Percentiles rank a stretch among this genome's conserved stretches.
Evolutionary conservation across 2,113 vertebrate genomes (phyloP).

Genomic region (Nycticorax nycticorax): DNA sequence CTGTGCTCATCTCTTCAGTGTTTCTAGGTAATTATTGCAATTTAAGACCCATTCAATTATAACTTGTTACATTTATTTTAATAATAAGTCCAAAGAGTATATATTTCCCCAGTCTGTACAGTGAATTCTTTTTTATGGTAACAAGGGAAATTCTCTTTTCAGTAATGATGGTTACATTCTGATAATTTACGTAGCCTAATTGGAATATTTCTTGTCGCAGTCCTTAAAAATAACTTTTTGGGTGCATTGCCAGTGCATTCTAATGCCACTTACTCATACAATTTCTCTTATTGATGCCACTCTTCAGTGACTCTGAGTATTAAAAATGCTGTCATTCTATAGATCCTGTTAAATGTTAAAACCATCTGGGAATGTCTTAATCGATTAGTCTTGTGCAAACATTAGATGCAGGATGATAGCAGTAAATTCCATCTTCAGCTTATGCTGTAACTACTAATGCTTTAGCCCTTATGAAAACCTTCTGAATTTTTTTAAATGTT

Average conservation of each 20-base stretch:
- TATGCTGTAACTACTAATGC: neutral
- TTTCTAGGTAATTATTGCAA: slow-evolving; percentile 42
- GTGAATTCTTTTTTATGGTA: slow-evolving; percentile 14
- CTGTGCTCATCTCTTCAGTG: slow-evolving; percentile 6
- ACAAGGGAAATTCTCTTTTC: slow-evolving; percentile 22
- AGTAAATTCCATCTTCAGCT: neutral
- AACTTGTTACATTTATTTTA: slow-evolving; percentile 33
- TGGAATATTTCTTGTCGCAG: neutral
- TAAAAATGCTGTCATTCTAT: slow-evolving; percentile 15
- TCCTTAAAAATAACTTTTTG: slow-evolving; percentile 29
- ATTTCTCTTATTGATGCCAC: neutral
- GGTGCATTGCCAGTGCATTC: neutral
- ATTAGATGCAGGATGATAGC: neutral
- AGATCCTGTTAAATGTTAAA: slow-evolving; percentile 14
- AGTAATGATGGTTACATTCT: neutral
- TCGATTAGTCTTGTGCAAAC: neutral
- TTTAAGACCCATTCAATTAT: slow-evolving; percentile 53
- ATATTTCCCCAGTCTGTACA: neutral
- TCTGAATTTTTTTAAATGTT: neutral
- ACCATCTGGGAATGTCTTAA: slow-evolving; percentile 9
- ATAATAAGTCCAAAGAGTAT: slow-evolving; percentile 9
- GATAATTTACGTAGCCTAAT: slow-evolving; percentile 16
- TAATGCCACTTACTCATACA: neutral
- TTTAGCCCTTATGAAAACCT: neutral
- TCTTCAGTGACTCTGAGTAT: neutral